Base-by-base conservation (phyloP, 2,113 vertebrate species). In the Oreochromis tanganicae region DNA sequence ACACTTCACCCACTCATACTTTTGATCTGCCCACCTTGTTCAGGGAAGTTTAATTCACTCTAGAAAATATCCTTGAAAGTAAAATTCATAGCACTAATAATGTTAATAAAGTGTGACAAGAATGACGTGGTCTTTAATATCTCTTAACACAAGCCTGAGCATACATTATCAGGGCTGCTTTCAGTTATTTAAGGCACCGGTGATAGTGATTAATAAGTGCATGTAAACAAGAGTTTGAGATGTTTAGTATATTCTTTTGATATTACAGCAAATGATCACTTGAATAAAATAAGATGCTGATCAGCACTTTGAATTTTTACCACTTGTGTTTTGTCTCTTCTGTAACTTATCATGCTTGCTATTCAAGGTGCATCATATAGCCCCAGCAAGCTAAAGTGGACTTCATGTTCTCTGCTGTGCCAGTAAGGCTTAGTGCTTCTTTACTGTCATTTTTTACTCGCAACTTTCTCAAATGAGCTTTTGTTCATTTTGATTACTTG, bases 21-120 rank as follows among this genome's bases (percentile, higher is more conserved):
- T 78, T 80, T 87, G 32, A 83, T 90, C 38, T 56, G 55, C 52
- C 82, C 75, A 82, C 83, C 17, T 34, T 71, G 86, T 85, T 88
- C 5, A 54, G 41, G 55, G 48, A 83, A 73, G 56, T 56, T 85
- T 38, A 14, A 79, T 78, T 21, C 43, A 83, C 46, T 38, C 66
- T 1, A 9, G 41, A 55, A 68, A 29, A 21, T 79, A 66, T 56
- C 85, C 83, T 90, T 90, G 89, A 87, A 75, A 78, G 46, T 85
- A 6, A 63, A 82, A 86, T 82, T 87, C 73, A 86, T 19, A 24
- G 14, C 11, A 21, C 13, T 54, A 21, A 85, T 80, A 84, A 90
- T 75, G 41, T 87, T 54, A 73, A 63, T 46, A 59, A 27, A 48
- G 57, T 80, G 32, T 80, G 54, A 81, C 43, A 32, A 83, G 43